Conservation (phyloP, 2,888 invertebrate species). For the Nycteola revayana region DNA sequence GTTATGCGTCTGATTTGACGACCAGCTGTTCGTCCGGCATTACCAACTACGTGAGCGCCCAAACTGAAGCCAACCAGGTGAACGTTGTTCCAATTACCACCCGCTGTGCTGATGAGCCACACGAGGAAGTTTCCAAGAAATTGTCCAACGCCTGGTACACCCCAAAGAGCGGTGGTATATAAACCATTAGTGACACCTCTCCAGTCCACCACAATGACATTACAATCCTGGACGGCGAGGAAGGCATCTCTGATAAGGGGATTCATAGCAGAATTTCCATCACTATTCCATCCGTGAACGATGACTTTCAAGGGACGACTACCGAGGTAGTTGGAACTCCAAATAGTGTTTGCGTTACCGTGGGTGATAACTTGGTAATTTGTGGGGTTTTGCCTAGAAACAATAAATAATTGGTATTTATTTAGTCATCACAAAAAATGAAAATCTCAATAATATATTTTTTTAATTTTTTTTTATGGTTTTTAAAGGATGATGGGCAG, state of each 20-base stretch:
- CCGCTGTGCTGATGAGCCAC: conserved; percentile 58
- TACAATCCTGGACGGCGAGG: conserved; percentile 49
- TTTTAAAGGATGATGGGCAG: too few species aligned
- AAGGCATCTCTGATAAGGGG: conserved; percentile 46
- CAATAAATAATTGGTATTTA: too few species aligned
- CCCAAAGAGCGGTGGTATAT: conserved; percentile 50
- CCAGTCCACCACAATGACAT: conserved; percentile 72
- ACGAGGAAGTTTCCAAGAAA: conserved; percentile 61
- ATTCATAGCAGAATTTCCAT: conserved; percentile 48
- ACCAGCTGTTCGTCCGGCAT: conserved; percentile 48
- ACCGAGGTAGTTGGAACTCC: conserved; percentile 46
- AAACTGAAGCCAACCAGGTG: conserved; percentile 73
- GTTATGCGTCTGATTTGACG: conserved; percentile 47
- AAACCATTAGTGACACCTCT: conserved; percentile 37
- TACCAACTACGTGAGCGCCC: conserved; percentile 70
- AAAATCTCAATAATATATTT: background rate
- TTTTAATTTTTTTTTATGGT: background rate
- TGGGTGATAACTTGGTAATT: conserved; percentile 47
- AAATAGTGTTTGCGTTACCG: conserved; percentile 48
- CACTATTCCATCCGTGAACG: conserved; percentile 62
- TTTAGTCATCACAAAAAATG: background rate
- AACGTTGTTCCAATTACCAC: conserved; percentile 60
- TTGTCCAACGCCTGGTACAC: conserved; percentile 56
- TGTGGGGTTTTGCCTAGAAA: conserved; percentile 46
- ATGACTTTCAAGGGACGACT: conserved; percentile 47